phyloP scores from a whole-genome alignment of 2,888 invertebrate species.

The Tenthredo distinguenda region DNA sequence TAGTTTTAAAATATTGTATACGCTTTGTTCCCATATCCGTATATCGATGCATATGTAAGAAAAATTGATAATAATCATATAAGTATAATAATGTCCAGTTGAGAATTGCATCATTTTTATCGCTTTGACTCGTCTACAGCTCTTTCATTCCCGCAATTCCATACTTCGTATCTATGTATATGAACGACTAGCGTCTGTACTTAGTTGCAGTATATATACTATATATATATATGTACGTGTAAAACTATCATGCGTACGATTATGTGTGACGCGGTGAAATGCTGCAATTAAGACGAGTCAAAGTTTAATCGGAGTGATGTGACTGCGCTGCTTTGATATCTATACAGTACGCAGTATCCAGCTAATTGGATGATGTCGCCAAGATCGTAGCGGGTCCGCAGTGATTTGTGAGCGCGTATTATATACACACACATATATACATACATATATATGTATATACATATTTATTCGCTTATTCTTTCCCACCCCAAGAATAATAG shows the following conservation, averaged over 20 bases:
- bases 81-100: neutral
- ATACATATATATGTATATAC: neutral
- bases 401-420: slow-evolving; percentile 46
- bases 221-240: neutral
- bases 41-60: neutral
- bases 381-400: slow-evolving; percentile 37
- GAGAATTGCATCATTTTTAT: neutral
- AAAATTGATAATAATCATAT: neutral
- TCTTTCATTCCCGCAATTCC: neutral
- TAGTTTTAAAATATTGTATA: neutral
- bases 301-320: slow-evolving; percentile 53
- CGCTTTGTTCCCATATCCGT: neutral
- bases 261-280: slow-evolving; percentile 42
- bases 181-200: neutral
- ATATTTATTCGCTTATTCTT: neutral
- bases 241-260: neutral
- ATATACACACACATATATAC: neutral
- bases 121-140: neutral
- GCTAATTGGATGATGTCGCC: slow-evolving; percentile 48
- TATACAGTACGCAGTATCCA: neutral
- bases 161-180: neutral
- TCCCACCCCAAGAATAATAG: neutral
- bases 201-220: neutral
- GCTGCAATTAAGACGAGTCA: slow-evolving; percentile 51
- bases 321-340: slow-evolving; percentile 21